Percentiles rank a stretch among this genome's conserved stretches.
Conservation (phyloP, 2,113 vertebrate species). For the Ailuropoda melanoleuca region DNA sequence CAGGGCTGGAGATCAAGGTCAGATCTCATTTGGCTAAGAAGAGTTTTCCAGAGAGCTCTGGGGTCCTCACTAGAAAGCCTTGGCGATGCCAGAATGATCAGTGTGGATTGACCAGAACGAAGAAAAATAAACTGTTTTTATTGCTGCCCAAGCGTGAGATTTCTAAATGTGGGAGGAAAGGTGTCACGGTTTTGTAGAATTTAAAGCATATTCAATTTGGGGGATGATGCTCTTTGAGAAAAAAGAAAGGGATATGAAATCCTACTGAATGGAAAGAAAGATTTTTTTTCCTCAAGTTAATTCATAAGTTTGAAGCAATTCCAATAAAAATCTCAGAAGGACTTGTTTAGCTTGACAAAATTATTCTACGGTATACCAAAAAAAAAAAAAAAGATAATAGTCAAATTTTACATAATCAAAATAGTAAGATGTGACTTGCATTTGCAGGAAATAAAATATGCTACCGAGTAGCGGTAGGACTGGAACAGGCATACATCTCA, state of each 20-base stretch:
- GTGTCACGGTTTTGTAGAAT: neutral
- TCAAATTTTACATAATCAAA: conserved; percentile 3
- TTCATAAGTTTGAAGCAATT: neutral
- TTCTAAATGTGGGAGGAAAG: neutral
- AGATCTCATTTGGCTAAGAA: neutral
- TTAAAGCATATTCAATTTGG: neutral
- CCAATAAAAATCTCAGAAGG: neutral
- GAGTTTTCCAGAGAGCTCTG: neutral
- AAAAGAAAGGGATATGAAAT: neutral
- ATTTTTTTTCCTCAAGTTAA: neutral
- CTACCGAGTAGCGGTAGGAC: neutral
- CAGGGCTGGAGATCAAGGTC: neutral
- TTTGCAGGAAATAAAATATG: conserved; percentile 10
- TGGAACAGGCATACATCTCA: neutral
- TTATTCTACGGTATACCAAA: neutral
- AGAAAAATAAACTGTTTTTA: neutral
- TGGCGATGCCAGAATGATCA: neutral
- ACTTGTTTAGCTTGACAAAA: conserved; percentile 26
- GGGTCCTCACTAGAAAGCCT: neutral
- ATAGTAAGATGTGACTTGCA: neutral
- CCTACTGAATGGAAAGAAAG: neutral
- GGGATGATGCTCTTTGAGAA: neutral
- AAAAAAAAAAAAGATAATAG: neutral
- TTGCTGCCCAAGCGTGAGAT: neutral
- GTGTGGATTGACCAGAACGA: rapidly evolving